Evolutionary conservation across 2,888 invertebrate genomes (phyloP).

Genomic region (Hoplodrina ambigua): DNA sequence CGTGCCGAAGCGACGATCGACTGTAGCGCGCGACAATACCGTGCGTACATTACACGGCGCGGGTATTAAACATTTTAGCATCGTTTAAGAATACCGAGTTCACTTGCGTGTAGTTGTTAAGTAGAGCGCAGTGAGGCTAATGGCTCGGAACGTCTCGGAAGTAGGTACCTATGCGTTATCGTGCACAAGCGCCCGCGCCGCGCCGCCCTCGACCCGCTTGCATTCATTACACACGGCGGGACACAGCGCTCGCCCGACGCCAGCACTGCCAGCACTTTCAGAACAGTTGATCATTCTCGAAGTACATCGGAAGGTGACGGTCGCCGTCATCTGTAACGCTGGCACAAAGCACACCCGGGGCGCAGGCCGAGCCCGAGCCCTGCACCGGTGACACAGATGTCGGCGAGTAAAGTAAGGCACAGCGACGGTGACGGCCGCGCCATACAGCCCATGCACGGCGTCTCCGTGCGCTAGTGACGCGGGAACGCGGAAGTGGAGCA

Average conservation of each 20-base stretch:
- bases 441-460: constrained; percentile 25
- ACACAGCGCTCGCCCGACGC: constrained; percentile 3
- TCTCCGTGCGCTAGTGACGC: constrained; percentile 12
- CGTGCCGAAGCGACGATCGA: constrained; percentile 14
- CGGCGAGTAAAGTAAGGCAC: constrained; percentile 2
- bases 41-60: background rate
- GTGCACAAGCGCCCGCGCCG: constrained; percentile 51
- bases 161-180: constrained; percentile 77
- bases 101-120: constrained; percentile 63
- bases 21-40: background rate
- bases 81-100: constrained; percentile 51
- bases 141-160: constrained; percentile 86
- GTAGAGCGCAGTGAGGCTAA: constrained; percentile 79
- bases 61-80: constrained; percentile 41
- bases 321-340: background rate
- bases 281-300: background rate
- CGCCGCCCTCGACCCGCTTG: constrained; percentile 76
- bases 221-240: constrained; percentile 68
- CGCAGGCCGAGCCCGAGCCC: background rate
- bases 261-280: constrained; percentile 20
- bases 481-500: constrained; percentile 60
- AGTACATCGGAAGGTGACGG: background rate
- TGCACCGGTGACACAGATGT: background rate
- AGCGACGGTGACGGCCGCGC: constrained; percentile 5
- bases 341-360: too few species aligned